Evolutionary conservation across 2,888 invertebrate species (phyloP), one percentile per base, ranked within the genome.

Genomic region (Latheticus oryzae): DNA sequence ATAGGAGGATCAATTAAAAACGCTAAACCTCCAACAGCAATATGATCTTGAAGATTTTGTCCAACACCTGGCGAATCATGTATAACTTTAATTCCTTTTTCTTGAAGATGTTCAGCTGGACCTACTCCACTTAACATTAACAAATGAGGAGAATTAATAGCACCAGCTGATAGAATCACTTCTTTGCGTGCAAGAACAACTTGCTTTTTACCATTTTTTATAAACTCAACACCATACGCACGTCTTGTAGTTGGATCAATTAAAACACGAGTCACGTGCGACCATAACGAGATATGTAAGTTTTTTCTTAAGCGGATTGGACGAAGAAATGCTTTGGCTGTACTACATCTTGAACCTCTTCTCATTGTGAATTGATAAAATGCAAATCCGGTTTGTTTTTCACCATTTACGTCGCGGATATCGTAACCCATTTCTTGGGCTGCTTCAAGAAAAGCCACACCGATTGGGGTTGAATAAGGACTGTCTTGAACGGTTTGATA

Each of bases 401-500:
- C 89, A 0, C 93, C 94, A 73, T 95, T 95, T 0, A 93, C 84
- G 77, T 95, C 95, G 0, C 89, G 76, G 50, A 93, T 86, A 52
- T 93, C 91, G 78, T 94, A 95, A 13, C 94, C 94, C 89, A 93
- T 90, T 77, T 95, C 94, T 75, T 92, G 88, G n/a, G 90, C 94
- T 0, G 93, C 94, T 81, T 94, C 90, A 0, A 95, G 78, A 68
- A 94, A 91, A 0, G 93, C 93, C 0, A 89, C 85, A 0, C 92
- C 93, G 23, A 95, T 12, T 5, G 51, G 51, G 0, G 93, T 93
- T 72, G 88, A 85, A 80, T 87, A 91, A 0, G 91, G 90, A 0
- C 87, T 79, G 68, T 91, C 90, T 79, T 91, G 90, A 0, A 91
- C 85, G 0, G 91, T 89, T 57, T 88, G 78, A 69, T 87, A 89